phyloP scores from a whole-genome alignment of 2,797 vertebrate genomes.

The Molossus alvarezi region DNA sequence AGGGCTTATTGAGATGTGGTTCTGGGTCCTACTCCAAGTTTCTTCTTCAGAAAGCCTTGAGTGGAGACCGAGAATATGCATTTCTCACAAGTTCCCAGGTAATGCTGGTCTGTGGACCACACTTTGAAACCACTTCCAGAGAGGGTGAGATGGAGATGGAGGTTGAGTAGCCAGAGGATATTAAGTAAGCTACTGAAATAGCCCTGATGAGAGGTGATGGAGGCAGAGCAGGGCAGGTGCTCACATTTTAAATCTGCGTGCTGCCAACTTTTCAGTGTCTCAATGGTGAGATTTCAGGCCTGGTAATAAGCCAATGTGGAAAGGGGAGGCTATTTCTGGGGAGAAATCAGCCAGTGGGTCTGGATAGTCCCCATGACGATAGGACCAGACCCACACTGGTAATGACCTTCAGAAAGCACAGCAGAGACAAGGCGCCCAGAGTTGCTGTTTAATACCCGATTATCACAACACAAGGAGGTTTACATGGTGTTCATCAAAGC shows the following conservation, averaged over 20 bases:
- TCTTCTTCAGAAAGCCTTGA: neutral
- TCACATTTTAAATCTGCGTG: neutral
- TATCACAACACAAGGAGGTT: conserved; percentile 53
- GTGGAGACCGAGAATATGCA: neutral
- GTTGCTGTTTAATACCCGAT: conserved; percentile 78
- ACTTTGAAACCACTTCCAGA: neutral
- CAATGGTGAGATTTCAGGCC: neutral
- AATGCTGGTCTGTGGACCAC: neutral
- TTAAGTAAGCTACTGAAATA: too few relatives aligned
- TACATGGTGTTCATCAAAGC: neutral
- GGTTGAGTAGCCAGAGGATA: neutral
- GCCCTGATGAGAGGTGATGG: neutral
- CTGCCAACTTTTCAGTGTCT: neutral
- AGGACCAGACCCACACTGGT: neutral
- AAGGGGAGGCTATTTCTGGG: neutral
- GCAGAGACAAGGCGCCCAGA: neutral
- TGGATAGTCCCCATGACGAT: neutral
- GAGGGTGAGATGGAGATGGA: neutral
- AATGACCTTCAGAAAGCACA: conserved; percentile 43
- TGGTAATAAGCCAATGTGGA: neutral
- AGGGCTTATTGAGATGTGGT: neutral
- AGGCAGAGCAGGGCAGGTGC: neutral
- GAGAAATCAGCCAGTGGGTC: neutral
- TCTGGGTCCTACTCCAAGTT: neutral
- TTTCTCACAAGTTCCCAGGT: neutral